These are phyloP conservation scores for Parapristionchus giblindavisi DNA, from an alignment of 2,888 invertebrate genomes.

Conservation along the genomic window DNA sequence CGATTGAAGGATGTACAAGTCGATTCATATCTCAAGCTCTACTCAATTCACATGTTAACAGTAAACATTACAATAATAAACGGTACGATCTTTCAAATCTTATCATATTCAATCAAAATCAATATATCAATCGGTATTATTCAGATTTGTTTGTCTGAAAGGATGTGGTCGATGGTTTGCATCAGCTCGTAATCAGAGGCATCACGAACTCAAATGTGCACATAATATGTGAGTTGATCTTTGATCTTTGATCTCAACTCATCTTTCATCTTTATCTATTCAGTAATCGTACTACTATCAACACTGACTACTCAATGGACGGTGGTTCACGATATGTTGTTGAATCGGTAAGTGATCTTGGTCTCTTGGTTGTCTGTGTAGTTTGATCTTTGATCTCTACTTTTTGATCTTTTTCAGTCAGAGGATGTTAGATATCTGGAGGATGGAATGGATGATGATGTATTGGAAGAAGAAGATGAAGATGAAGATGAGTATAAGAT, in stretches of 20 bases:
- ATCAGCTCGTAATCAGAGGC: slow-evolving; percentile 44
- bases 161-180: slow-evolving; percentile 62
- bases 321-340: slow-evolving; percentile 10
- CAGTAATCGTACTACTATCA: slow-evolving; percentile 10
- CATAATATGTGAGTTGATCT: background rate
- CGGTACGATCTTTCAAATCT: slow-evolving; percentile 47
- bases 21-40: slow-evolving; percentile 55
- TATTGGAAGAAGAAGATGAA: slow-evolving; percentile 22
- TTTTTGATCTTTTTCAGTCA: background rate
- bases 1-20: slow-evolving; percentile 45
- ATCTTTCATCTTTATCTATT: background rate
- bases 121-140: too few relatives aligned
- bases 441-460: background rate
- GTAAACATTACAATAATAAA: slow-evolving; percentile 51
- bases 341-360: background rate
- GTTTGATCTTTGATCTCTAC: too few relatives aligned
- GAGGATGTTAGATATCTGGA: slow-evolving; percentile 7
- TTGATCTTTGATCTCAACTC: background rate
- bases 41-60: slow-evolving; percentile 53
- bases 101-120: too few relatives aligned
- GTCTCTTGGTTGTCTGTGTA: too few relatives aligned
- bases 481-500: slow-evolving; percentile 33
- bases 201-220: slow-evolving; percentile 51
- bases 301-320: slow-evolving; percentile 36
- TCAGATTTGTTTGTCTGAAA: slow-evolving; percentile 56